These are phyloP conservation scores for Limosa lapponica DNA, from an alignment of 2,797 vertebrate species.

Conservation along the genomic window DNA sequence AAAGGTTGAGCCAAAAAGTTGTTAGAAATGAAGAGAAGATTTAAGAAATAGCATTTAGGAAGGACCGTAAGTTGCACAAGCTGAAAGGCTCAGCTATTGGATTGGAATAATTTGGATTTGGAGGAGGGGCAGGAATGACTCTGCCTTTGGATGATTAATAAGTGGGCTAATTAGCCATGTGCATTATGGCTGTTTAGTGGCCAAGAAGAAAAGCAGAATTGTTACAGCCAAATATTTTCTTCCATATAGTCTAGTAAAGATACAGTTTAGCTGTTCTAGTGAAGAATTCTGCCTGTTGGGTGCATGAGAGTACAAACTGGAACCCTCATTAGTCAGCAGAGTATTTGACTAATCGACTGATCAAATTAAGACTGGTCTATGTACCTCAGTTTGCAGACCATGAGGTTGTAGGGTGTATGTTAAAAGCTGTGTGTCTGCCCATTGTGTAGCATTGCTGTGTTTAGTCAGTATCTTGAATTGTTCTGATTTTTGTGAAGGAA, in stretches of 20 bases:
- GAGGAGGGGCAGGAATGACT: neutral
- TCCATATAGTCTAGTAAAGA: neutral
- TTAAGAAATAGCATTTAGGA: neutral
- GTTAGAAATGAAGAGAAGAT: neutral
- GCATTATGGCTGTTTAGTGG: neutral
- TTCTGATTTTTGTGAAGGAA: neutral
- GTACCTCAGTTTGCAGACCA: neutral
- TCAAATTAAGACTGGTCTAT: too few relatives aligned
- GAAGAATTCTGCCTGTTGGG: neutral
- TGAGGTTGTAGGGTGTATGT: neutral
- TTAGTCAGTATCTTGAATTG: rapidly evolving
- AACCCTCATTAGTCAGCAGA: neutral
- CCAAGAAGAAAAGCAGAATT: neutral
- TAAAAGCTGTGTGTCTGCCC: neutral
- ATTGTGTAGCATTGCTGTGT: rapidly evolving
- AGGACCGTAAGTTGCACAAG: too few relatives aligned
- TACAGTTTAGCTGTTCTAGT: neutral
- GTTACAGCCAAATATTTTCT: neutral
- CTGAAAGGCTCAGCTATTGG: neutral
- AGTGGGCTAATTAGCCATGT: neutral
- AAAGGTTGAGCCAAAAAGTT: neutral
- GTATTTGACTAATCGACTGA: neutral
- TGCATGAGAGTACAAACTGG: too few relatives aligned
- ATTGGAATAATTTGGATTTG: neutral
- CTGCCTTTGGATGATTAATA: neutral